phyloP scores from a whole-genome alignment of 2,888 invertebrate genomes.

The Metopia argyrocephala region DNA sequence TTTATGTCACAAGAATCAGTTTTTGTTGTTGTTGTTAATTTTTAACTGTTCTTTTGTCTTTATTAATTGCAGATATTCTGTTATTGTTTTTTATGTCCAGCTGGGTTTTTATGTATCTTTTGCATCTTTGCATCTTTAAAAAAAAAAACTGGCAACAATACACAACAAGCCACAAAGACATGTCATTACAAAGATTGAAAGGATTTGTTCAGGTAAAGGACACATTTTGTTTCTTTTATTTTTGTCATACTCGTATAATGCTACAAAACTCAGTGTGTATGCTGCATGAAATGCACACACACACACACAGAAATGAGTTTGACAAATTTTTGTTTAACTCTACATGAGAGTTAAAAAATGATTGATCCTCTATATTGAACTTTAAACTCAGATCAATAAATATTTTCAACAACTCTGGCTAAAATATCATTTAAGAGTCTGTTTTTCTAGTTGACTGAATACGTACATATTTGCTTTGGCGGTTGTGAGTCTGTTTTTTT shows the following conservation, averaged over 20 bases:
- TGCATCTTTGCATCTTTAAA: slow-evolving; percentile 14
- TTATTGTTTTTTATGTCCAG: slow-evolving; percentile 30
- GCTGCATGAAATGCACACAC: not conserved
- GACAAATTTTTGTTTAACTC: slow-evolving; percentile 43
- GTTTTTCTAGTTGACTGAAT: not conserved
- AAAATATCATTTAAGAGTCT: not conserved
- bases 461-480: slow-evolving; percentile 4
- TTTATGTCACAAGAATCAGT: slow-evolving; percentile 50
- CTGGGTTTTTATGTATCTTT: slow-evolving; percentile 44
- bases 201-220: slow-evolving; percentile 43
- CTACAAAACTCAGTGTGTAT: not conserved
- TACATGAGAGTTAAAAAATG: slow-evolving; percentile 40
- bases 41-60: slow-evolving; percentile 43
- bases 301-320: not conserved
- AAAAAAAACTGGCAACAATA: not conserved
- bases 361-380: slow-evolving; percentile 41
- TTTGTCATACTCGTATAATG: no score
- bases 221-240: not conserved
- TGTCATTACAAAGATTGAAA: slow-evolving; percentile 26
- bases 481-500: not conserved
- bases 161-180: slow-evolving; percentile 37
- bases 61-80: slow-evolving; percentile 30
- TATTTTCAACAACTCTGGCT: slow-evolving; percentile 12
- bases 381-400: slow-evolving; percentile 33
- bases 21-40: not conserved